Percentiles rank a stretch among this genome's conserved stretches.
phyloP scores from a whole-genome alignment of 2,888 invertebrate species.

The Mesorhabditis sp. region DNA sequence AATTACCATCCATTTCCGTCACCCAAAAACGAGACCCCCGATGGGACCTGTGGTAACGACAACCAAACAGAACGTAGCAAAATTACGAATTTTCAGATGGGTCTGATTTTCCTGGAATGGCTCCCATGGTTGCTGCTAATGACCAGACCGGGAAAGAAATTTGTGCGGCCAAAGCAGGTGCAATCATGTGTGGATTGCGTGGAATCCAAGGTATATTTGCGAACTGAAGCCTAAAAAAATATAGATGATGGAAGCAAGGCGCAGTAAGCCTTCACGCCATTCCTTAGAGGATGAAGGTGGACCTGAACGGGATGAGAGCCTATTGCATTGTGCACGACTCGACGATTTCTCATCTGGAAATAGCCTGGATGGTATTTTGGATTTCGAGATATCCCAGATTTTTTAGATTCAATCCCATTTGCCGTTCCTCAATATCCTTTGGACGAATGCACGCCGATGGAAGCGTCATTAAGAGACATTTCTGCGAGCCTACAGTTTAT shows the following conservation, averaged over 20 bases:
- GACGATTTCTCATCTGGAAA: too few relatives aligned
- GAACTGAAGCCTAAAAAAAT: too few relatives aligned
- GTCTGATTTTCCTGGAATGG: conserved; percentile 91
- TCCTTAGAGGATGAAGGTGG: too few relatives aligned
- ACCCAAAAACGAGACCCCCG: conserved; percentile 33
- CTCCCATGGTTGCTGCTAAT: conserved; percentile 93
- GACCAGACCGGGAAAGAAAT: conserved; percentile 90
- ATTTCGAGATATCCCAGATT: too few relatives aligned
- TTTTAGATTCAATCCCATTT: background rate
- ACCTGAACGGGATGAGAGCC: too few relatives aligned
- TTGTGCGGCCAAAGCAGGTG: conserved; percentile 57
- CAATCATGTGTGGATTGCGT: background rate
- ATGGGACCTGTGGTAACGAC: background rate
- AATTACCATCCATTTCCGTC: conserved; percentile 53
- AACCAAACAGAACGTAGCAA: background rate
- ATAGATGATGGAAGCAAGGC: too few relatives aligned
- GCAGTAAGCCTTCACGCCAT: too few relatives aligned
- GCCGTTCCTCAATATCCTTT: background rate
- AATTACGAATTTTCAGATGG: conserved; percentile 70
- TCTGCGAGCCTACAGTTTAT: background rate
- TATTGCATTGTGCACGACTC: too few relatives aligned
- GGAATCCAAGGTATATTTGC: too few relatives aligned
- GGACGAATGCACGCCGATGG: conserved; percentile 6
- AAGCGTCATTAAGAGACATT: background rate
- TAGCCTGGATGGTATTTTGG: too few relatives aligned